A percentile compares a stretch with the other conserved stretches of the same genome.
Conservation (phyloP, 2,888 invertebrate species). For the Platerodrilus igneus region DNA sequence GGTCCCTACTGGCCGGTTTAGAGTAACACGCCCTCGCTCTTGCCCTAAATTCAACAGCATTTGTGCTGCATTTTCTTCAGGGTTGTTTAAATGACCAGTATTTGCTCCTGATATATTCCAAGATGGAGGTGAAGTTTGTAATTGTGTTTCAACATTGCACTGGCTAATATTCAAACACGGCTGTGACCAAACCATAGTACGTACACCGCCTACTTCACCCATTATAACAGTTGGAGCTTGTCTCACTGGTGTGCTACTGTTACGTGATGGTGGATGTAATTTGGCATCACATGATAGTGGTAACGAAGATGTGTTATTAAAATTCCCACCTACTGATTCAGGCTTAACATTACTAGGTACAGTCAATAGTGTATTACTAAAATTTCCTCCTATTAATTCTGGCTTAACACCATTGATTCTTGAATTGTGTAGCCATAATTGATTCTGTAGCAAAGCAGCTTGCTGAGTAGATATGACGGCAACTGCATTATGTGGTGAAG, state of each 20-base stretch:
- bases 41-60: conserved; percentile 72
- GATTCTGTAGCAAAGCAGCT: conserved; percentile 38
- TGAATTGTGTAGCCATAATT: conserved; percentile 49
- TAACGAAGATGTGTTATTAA: conserved; percentile 28
- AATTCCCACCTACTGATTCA: conserved; percentile 34
- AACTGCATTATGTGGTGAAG: conserved; percentile 23
- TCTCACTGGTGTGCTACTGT: conserved; percentile 49
- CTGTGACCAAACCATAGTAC: conserved; percentile 67
- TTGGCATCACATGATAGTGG: too few relatives aligned
- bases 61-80: conserved; percentile 60
- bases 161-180: conserved; percentile 49
- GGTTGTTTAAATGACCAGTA: conserved; percentile 39
- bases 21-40: conserved; percentile 43
- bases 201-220: conserved; percentile 87
- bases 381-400: conserved; percentile 68
- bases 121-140: conserved; percentile 42
- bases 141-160: conserved; percentile 40
- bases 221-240: conserved; percentile 83
- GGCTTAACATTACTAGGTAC: conserved; percentile 37
- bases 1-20: conserved; percentile 29
- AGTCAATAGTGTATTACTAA: conserved; percentile 34
- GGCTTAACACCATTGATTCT: conserved; percentile 73
- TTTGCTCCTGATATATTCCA: conserved; percentile 39
- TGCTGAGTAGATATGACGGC: conserved; percentile 30
- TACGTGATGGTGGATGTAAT: too few relatives aligned